Evolutionary conservation across 2,888 invertebrate genomes (phyloP).

Genomic region (Prosopocoilus inquinatus): DNA sequence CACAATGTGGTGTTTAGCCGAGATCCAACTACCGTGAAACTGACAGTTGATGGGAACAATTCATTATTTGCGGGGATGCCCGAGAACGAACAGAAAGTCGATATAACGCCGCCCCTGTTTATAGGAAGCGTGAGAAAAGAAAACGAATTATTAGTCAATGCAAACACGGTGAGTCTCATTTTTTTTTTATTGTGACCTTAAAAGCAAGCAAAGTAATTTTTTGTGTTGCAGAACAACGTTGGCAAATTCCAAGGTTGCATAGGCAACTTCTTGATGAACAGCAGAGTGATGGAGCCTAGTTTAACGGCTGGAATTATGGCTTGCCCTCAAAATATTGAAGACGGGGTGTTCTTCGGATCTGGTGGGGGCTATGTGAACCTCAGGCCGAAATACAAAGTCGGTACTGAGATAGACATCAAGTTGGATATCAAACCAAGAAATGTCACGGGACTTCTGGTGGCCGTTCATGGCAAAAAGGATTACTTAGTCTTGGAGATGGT

Average conservation of each 20-base stretch:
- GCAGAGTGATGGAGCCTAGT: slow-evolving; percentile 62
- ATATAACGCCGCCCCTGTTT: slow-evolving; percentile 70
- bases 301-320: slow-evolving; percentile 65
- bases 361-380: slow-evolving; percentile 72
- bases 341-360: slow-evolving; percentile 81
- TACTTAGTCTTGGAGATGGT: slow-evolving; percentile 85
- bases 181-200: neutral
- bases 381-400: slow-evolving; percentile 71
- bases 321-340: slow-evolving; percentile 76
- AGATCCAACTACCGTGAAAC: slow-evolving; percentile 60
- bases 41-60: slow-evolving; percentile 63
- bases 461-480: slow-evolving; percentile 80
- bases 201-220: neutral
- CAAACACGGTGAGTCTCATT: slow-evolving; percentile 36
- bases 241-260: slow-evolving; percentile 84
- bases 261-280: slow-evolving; percentile 71
- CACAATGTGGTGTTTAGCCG: slow-evolving; percentile 71
- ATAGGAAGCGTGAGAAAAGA: slow-evolving; percentile 74
- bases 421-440: slow-evolving; percentile 87
- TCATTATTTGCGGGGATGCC: slow-evolving; percentile 37
- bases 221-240: slow-evolving; percentile 36
- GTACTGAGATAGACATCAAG: slow-evolving; percentile 72
- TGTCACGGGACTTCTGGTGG: slow-evolving; percentile 79
- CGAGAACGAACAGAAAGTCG: slow-evolving; percentile 47
- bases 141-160: slow-evolving; percentile 48